Percentiles rank a stretch among this genome's conserved stretches.
These are phyloP conservation scores for Perithous albicinctus DNA, from an alignment of 2,888 invertebrate genomes.

Conservation along the genomic window DNA sequence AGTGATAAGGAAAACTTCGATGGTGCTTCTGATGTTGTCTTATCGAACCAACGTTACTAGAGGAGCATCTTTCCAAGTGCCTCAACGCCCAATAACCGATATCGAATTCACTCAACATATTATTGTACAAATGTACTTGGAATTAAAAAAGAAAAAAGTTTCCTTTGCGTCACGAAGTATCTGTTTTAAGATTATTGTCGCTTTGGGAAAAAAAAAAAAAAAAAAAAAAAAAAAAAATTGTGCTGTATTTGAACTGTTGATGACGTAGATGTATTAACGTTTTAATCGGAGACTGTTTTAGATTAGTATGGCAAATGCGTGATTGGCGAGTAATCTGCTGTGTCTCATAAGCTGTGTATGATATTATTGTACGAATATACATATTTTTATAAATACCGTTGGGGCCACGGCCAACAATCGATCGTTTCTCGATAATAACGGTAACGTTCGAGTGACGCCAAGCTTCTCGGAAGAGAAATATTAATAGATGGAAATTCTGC, in stretches of 20 bases:
- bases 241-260: conserved; percentile 1
- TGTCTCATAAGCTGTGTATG: conserved; percentile 24
- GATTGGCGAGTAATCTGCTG: conserved; percentile 10
- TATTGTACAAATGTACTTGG: conserved; percentile 10
- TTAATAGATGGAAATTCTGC: conserved; percentile 22
- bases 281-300: conserved; percentile 13
- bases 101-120: background rate
- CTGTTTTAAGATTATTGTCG: background rate
- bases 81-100: conserved; percentile 14
- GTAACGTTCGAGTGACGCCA: conserved; percentile 22
- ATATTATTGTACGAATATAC: conserved; percentile 41
- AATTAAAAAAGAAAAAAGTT: background rate
- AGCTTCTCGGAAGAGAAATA: conserved; percentile 16
- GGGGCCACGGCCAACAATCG: conserved; percentile 17
- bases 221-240: background rate
- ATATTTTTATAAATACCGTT: conserved; percentile 36
- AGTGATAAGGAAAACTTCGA: background rate
- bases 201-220: conserved; percentile 5
- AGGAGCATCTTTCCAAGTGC: conserved; percentile 37
- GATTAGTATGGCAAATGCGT: conserved; percentile 14
- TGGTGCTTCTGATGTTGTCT: background rate
- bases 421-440: conserved; percentile 9
- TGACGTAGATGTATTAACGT: conserved; percentile 25
- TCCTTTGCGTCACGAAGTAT: background rate
- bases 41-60: background rate